phyloP scores from a whole-genome alignment of 2,797 vertebrate genomes.

The Sus cebifrons region DNA sequence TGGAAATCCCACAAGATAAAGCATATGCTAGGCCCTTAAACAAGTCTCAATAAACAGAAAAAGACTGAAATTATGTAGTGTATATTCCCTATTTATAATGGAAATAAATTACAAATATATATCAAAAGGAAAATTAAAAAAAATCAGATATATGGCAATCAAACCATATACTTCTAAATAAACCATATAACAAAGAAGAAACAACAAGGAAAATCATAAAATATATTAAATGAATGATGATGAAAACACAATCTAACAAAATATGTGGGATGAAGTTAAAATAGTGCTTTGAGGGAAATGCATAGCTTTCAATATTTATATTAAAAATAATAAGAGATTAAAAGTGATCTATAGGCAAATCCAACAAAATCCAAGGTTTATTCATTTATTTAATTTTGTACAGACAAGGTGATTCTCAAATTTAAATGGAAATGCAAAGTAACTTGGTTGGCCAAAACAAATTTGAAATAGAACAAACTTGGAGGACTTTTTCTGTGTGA shows the following conservation, averaged over 20 bases:
- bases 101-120: slow-evolving; percentile 27
- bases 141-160: background rate
- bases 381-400: too few relatives aligned
- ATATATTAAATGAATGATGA: slow-evolving; percentile 19
- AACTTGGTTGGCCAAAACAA: background rate
- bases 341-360: background rate
- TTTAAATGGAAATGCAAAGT: slow-evolving; percentile 26
- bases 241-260: background rate
- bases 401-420: background rate
- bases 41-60: slow-evolving; percentile 10
- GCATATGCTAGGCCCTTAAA: slow-evolving; percentile 4
- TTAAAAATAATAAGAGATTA: slow-evolving; percentile 27
- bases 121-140: slow-evolving; percentile 29
- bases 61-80: background rate
- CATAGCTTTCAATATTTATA: slow-evolving; percentile 29
- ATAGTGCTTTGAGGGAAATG: background rate
- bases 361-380: background rate
- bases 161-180: slow-evolving; percentile 14
- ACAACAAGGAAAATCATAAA: slow-evolving; percentile 16
- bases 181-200: background rate
- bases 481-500: background rate
- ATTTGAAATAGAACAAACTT: slow-evolving; percentile 42
- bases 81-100: background rate
- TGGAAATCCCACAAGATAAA: slow-evolving; percentile 3
- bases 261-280: slow-evolving; percentile 11